Base-by-base conservation (phyloP, 2,113 vertebrate species). In the Athene cunicularia region DNA sequence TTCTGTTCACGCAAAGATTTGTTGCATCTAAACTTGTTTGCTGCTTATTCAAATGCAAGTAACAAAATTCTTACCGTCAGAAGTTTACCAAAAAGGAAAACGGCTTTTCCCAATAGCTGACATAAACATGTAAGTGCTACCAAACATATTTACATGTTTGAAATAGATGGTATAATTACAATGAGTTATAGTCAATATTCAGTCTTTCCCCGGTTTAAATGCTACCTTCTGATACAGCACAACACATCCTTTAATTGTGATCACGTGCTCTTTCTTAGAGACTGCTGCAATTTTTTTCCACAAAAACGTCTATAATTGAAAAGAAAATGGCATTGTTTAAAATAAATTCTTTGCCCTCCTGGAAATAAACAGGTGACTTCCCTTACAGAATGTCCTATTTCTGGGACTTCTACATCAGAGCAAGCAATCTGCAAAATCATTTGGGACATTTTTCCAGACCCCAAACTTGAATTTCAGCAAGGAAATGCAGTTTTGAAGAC, bases 101-200 rank as follows among this genome's bases (percentile, higher is more conserved):
- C 0, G 0, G 58, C 81, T 96, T 91, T 88, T 91, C 87, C 91
- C 93, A 63, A 93, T 88, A 91, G 93, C 95, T 95, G 84, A 97
- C 91, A 96, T 95, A 97, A 97, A 97, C 77, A 70, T 80, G 62
- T 96, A 96, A 97, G 91, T 91, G 81, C 96, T 82, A 94, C 89
- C 93, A 90, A 94, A 90, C 93, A 66, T 95, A 96, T 91, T 97
- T 97, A 97, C 94, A 97, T 95, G 87, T 95, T 93, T 91, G 94
- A 93, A 97, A 97, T 97, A 90, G 93, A 96, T 96, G 94, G 94
- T 80, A 59, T 91, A 95, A 96, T 97, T 96, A 96, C 93, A 88
- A 93, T 97, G 96, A 95, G 91, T 97, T 95, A 97, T 95, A 95
- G 91, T 88, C 80, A 81, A 90, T 95, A 97, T 87, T 90, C 95